Evolutionary conservation across 2,797 vertebrate species (phyloP).

Genomic region (Acrossocheilus fasciatus): DNA sequence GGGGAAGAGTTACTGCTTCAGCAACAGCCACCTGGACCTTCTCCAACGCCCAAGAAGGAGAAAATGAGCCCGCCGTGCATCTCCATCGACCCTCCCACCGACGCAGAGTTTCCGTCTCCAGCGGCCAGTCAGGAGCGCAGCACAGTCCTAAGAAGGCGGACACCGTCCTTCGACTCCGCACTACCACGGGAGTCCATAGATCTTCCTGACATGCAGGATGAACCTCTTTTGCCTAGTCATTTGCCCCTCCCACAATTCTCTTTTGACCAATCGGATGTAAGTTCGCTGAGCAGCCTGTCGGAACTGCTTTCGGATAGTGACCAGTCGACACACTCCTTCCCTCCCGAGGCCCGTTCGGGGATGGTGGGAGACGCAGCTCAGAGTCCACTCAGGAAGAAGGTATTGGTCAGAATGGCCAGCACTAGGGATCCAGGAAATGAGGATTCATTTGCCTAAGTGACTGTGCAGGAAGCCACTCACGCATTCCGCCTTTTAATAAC

Average conservation of each 20-base stretch:
- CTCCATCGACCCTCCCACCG: conserved; percentile 84
- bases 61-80: conserved; percentile 91
- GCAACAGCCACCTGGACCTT: conserved; percentile 66
- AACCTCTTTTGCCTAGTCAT: conserved; percentile 70
- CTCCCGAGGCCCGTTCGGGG: conserved; percentile 48
- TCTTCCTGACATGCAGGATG: conserved; percentile 68
- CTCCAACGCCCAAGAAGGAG: conserved; percentile 86
- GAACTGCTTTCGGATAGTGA: conserved; percentile 72
- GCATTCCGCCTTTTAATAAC: conserved; percentile 42
- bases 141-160: conserved; percentile 84
- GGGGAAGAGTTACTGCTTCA: conserved; percentile 27
- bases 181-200: conserved; percentile 76
- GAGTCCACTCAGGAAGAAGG: conserved; percentile 71
- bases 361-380: conserved; percentile 55
- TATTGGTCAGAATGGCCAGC: conserved; percentile 67
- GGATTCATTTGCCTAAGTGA: conserved; percentile 49
- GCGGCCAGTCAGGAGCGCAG: conserved; percentile 80
- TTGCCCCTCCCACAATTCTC: conserved; percentile 79
- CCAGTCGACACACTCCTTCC: conserved; percentile 60
- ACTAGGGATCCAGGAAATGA: conserved; percentile 61
- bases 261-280: conserved; percentile 79
- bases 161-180: conserved; percentile 87
- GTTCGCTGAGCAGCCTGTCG: conserved; percentile 71
- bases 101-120: conserved; percentile 76
- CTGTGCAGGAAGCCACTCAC: conserved; percentile 1